Percentiles rank a stretch among this genome's conserved stretches.
Evolutionary conservation across 2,113 vertebrate genomes (phyloP).

Genomic region (Balaeniceps rex): DNA sequence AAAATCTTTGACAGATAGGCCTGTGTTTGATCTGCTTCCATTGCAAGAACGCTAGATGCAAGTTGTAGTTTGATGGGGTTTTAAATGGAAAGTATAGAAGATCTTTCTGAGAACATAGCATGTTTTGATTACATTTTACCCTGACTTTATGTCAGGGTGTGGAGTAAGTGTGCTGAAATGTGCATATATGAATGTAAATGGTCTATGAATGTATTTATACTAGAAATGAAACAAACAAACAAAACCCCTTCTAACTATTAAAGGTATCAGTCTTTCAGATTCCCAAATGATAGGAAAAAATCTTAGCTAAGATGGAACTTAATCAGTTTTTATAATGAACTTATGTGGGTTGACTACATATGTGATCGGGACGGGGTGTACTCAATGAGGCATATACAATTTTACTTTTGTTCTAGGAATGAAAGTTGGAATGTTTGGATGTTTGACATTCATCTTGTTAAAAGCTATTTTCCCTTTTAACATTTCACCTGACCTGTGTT

Average conservation of each 20-base stretch:
- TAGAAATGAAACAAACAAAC: background rate
- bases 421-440: background rate
- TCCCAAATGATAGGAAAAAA: background rate
- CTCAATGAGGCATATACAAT: background rate
- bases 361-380: background rate
- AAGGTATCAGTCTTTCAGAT: background rate
- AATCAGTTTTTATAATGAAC: background rate
- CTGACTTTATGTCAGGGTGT: background rate
- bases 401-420: background rate
- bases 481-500: background rate
- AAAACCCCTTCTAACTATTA: background rate
- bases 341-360: background rate
- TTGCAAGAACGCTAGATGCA: background rate
- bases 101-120: background rate
- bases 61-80: background rate
- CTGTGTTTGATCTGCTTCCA: background rate
- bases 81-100: background rate
- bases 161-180: background rate
- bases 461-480: background rate
- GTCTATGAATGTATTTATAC: background rate
- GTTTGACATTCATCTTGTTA: background rate
- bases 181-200: background rate
- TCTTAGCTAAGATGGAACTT: background rate
- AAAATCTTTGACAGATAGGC: background rate
- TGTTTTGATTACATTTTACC: background rate